A percentile compares a stretch with the other conserved stretches of the same genome.
Conservation (phyloP, 2,797 vertebrate genomes). For the Yasuhikotakia modesta region DNA sequence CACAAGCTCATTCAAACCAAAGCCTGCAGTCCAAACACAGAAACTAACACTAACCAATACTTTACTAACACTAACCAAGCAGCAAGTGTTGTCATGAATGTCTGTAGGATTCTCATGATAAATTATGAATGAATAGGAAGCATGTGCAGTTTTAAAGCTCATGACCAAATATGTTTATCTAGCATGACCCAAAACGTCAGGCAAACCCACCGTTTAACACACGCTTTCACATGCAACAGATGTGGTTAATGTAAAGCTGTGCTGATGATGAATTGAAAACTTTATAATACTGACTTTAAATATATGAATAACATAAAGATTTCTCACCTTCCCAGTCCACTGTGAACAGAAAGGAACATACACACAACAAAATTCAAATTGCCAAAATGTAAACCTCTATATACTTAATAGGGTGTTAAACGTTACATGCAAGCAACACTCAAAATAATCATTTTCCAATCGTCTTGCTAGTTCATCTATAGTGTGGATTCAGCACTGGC, state of each 20-base stretch:
- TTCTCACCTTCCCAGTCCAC: conserved; percentile 80
- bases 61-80: conserved; percentile 16
- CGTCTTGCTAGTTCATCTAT: neutral
- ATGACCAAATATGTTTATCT: conserved; percentile 24
- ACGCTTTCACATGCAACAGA: conserved; percentile 26
- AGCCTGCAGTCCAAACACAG: neutral
- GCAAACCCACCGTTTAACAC: neutral
- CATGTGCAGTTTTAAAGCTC: conserved; percentile 15
- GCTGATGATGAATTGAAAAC: conserved; percentile 47
- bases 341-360: conserved; percentile 69
- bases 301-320: conserved; percentile 59
- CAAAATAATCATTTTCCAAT: neutral
- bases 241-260: conserved; percentile 14
- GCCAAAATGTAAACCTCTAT: neutral
- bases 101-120: conserved; percentile 2
- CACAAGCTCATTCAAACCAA: conserved; percentile 36
- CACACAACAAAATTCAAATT: conserved; percentile 30
- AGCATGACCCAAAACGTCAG: conserved; percentile 3
- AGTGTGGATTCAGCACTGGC: neutral
- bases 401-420: neutral
- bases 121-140: neutral
- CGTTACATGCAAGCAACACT: neutral
- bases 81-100: neutral
- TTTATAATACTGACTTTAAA: conserved; percentile 53
- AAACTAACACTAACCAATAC: conserved; percentile 3